Evolutionary conservation across 2,888 invertebrate species (phyloP).

Genomic region (Eremobia ochroleuca): DNA sequence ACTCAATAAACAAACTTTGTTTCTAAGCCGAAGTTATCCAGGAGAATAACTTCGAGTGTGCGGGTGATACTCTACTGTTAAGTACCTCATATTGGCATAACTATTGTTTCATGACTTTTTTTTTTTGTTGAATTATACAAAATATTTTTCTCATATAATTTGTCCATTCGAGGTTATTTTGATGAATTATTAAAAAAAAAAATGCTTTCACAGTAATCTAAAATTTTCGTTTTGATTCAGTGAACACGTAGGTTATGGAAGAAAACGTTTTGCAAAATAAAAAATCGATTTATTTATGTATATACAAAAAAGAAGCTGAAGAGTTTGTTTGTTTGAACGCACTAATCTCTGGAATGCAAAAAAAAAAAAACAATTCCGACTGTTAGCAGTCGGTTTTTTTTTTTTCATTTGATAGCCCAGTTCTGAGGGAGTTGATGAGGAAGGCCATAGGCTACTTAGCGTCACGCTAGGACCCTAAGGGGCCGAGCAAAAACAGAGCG

Average conservation of each 20-base stretch:
- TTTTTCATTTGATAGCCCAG: background rate
- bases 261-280: background rate
- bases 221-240: background rate
- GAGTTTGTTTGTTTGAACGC: background rate
- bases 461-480: background rate
- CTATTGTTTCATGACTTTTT: background rate
- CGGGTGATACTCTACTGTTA: slow-evolving; percentile 28
- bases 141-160: no score
- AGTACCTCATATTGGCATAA: background rate
- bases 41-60: slow-evolving; percentile 45
- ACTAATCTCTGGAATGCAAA: background rate
- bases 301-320: no score
- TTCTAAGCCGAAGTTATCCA: slow-evolving; percentile 42
- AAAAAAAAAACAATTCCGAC: no score
- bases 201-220: background rate
- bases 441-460: background rate
- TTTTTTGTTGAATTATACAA: no score
- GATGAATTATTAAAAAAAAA: no score
- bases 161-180: no score
- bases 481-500: background rate
- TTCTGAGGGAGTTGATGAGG: background rate
- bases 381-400: background rate
- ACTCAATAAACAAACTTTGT: slow-evolving; percentile 64
- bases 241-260: background rate
- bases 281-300: no score